Conservation (phyloP, 1,140 invertebrate genomes). For the Maconellicoccus hirsutus region DNA sequence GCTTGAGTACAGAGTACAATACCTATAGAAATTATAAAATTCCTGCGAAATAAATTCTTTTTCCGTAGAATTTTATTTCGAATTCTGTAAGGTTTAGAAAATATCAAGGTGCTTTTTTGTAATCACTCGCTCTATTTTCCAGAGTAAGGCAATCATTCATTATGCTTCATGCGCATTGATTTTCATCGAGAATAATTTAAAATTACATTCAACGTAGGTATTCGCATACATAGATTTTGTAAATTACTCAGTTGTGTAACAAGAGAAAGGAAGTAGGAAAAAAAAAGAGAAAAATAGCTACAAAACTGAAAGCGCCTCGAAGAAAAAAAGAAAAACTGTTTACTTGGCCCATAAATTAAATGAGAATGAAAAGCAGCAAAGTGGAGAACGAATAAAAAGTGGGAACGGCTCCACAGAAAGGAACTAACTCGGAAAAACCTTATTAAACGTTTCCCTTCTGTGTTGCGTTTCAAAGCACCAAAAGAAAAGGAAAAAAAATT, state of each 20-base stretch:
- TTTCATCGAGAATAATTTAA: slow-evolving; percentile 1
- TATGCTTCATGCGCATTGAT: not conserved
- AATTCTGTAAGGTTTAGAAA: no score
- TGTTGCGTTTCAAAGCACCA: not conserved
- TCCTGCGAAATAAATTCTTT: no score
- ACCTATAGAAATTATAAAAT: no score
- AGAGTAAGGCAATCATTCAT: no score
- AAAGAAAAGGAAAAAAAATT: not conserved
- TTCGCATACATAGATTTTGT: not conserved
- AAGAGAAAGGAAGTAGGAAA: not conserved
- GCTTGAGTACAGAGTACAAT: no score
- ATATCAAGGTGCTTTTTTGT: no score
- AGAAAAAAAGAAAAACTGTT: slow-evolving; percentile 13
- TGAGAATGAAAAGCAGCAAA: slow-evolving; percentile 4
- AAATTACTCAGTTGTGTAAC: not conserved
- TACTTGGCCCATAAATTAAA: slow-evolving; percentile 5
- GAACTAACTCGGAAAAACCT: slow-evolving; percentile 18
- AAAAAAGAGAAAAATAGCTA: slow-evolving; percentile 3
- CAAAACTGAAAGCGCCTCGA: not conserved
- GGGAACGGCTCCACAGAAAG: not conserved
- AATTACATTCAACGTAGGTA: not conserved
- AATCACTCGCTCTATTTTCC: no score
- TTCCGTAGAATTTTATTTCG: no score
- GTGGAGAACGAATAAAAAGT: slow-evolving; percentile 8
- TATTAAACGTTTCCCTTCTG: not conserved